Evolutionary conservation across 1,140 invertebrate genomes (phyloP).

Genomic region (Zaprionus davidi): DNA sequence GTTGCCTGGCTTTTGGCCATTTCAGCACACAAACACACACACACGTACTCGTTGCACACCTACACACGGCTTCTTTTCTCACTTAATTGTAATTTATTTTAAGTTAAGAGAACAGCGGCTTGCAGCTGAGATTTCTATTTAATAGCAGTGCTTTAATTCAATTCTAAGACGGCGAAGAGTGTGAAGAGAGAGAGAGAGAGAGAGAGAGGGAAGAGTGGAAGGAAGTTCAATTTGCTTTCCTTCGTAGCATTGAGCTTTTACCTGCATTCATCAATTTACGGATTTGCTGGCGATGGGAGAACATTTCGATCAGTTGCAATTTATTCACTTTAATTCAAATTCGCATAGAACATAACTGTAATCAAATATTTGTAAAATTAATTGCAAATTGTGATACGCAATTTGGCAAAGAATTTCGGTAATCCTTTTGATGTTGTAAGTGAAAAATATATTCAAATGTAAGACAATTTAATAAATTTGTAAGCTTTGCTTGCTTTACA

Average conservation of each 20-base stretch:
- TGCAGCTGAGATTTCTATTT: slow-evolving; percentile 32
- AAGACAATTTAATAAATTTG: too few relatives aligned
- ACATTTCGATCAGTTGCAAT: too few relatives aligned
- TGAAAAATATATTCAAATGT: too few relatives aligned
- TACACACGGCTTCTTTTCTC: slow-evolving; percentile 5
- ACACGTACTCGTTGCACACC: slow-evolving; percentile 6
- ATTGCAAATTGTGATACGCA: too few relatives aligned
- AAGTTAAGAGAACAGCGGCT: slow-evolving; percentile 27
- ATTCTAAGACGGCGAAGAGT: slow-evolving; percentile 4
- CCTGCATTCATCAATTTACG: not conserved
- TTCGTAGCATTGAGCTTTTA: not conserved
- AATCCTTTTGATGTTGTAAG: too few relatives aligned
- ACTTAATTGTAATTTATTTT: slow-evolving; percentile 50
- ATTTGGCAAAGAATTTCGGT: too few relatives aligned
- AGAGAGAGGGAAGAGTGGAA: not conserved
- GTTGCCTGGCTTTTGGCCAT: slow-evolving; percentile 43
- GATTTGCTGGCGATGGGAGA: not conserved
- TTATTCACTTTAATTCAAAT: too few relatives aligned
- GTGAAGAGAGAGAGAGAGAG: not conserved
- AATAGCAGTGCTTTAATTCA: slow-evolving; percentile 24
- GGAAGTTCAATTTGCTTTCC: not conserved
- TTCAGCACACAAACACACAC: slow-evolving; percentile 24
- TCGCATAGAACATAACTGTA: too few relatives aligned
- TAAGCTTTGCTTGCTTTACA: too few relatives aligned
- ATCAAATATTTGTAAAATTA: too few relatives aligned